Conservation (phyloP, 2,113 vertebrate species). For the Lethenteron reissneri region DNA sequence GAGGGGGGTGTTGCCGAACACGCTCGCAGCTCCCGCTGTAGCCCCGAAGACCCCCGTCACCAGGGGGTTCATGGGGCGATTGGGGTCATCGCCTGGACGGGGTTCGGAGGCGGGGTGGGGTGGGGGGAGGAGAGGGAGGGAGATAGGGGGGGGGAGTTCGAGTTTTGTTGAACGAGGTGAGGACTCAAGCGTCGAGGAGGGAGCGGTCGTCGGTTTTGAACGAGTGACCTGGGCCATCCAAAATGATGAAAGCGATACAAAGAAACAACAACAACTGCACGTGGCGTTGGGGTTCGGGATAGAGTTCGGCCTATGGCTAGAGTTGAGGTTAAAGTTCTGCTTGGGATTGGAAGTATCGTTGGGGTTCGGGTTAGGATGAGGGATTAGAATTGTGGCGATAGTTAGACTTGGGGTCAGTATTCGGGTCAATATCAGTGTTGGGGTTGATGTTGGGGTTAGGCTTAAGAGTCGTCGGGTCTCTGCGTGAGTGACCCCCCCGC, state of each 20-base stretch:
- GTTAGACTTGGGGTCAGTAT: too few relatives aligned
- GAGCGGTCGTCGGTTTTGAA: background rate
- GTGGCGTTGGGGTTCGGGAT: too few relatives aligned
- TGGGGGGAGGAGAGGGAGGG: background rate
- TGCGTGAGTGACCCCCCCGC: background rate
- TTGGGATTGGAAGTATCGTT: too few relatives aligned
- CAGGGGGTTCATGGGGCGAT: constrained; percentile 52
- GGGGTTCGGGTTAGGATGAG: too few relatives aligned
- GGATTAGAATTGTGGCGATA: too few relatives aligned
- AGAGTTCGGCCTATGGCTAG: too few relatives aligned
- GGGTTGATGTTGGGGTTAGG: too few relatives aligned
- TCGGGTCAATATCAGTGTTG: too few relatives aligned
- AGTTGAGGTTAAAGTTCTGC: too few relatives aligned
- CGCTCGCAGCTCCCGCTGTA: constrained; percentile 58
- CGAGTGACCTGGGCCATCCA: background rate
- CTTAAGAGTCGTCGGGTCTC: too few relatives aligned
- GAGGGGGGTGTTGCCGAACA: constrained; percentile 80
- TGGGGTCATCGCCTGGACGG: constrained; percentile 43
- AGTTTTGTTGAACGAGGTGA: background rate
- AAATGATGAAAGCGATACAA: background rate
- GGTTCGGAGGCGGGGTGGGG: background rate
- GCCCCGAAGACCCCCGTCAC: constrained; percentile 59
- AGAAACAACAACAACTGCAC: background rate
- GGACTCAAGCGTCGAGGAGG: background rate
- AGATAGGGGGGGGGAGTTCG: background rate